Percentiles rank a stretch among this genome's conserved stretches.
Conservation (phyloP, 1,140 invertebrate species). For the Bilobella aurantiaca region DNA sequence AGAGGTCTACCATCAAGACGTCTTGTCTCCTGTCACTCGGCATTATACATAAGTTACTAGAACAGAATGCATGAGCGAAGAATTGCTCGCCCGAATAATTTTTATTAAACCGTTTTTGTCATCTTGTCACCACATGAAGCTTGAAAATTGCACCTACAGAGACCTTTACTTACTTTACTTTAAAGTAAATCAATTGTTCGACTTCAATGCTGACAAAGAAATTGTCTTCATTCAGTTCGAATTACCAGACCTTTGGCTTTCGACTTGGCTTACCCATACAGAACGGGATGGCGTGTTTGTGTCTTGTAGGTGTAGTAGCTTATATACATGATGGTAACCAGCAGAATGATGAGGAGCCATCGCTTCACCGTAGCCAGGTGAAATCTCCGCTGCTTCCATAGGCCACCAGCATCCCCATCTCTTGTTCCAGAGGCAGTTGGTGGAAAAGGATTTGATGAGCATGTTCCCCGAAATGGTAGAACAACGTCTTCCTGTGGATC, state of each 20-base stretch:
- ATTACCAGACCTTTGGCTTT: neutral
- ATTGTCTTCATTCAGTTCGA: no score
- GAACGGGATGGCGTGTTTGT: conserved; percentile 17
- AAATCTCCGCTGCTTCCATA: conserved; percentile 23
- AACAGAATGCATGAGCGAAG: no score
- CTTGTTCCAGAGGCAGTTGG: conserved; percentile 2
- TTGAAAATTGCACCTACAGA: no score
- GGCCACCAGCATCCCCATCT: neutral
- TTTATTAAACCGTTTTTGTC: no score
- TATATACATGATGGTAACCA: conserved; percentile 21
- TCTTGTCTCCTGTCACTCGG: no score
- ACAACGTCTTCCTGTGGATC: neutral
- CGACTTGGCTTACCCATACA: conserved; percentile 27
- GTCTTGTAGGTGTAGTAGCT: conserved; percentile 28
- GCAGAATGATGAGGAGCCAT: conserved; percentile 26
- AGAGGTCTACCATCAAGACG: no score
- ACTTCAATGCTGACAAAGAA: neutral
- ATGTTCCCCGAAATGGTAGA: neutral
- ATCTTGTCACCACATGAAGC: no score
- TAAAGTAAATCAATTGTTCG: neutral
- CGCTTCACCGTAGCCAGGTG: conserved; percentile 29
- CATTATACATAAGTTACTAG: no score
- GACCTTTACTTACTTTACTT: no score
- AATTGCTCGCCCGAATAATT: no score
- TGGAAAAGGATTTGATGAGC: neutral